Evolutionary conservation across 1,140 invertebrate species (phyloP).

Genomic region (Venturia canescens): DNA sequence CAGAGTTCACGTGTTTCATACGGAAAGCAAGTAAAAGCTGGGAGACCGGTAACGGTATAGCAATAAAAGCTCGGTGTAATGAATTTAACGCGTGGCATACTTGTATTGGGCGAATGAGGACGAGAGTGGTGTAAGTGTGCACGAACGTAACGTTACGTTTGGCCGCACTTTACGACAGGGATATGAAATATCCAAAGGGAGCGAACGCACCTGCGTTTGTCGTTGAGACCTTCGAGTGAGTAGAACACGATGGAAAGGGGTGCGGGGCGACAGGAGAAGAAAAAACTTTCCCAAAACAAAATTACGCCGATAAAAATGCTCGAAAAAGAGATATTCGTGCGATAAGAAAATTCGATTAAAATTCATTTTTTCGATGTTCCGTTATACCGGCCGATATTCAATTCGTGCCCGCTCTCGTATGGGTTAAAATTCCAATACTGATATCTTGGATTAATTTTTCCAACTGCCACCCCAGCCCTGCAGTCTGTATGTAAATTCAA

Average conservation of each 20-base stretch:
- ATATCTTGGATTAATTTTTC: too few relatives aligned
- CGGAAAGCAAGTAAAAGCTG: slow-evolving; percentile 14
- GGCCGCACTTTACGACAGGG: slow-evolving; percentile 20
- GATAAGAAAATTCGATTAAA: too few relatives aligned
- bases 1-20: background rate
- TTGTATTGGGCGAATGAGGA: background rate
- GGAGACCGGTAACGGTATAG: background rate
- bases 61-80: slow-evolving; percentile 24
- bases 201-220: slow-evolving; percentile 10
- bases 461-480: too few relatives aligned
- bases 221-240: background rate
- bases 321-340: too few relatives aligned
- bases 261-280: background rate
- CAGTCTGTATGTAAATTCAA: too few relatives aligned
- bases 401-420: too few relatives aligned
- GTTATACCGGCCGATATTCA: background rate
- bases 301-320: background rate
- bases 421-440: too few relatives aligned
- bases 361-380: background rate
- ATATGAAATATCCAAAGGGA: slow-evolving; percentile 19
- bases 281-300: background rate
- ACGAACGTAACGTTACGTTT: slow-evolving; percentile 4
- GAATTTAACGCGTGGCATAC: slow-evolving; percentile 17
- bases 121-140: background rate
- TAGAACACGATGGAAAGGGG: background rate